Base-by-base conservation (phyloP, 2,797 vertebrate species). In the Cercopithecus diana region DNA sequence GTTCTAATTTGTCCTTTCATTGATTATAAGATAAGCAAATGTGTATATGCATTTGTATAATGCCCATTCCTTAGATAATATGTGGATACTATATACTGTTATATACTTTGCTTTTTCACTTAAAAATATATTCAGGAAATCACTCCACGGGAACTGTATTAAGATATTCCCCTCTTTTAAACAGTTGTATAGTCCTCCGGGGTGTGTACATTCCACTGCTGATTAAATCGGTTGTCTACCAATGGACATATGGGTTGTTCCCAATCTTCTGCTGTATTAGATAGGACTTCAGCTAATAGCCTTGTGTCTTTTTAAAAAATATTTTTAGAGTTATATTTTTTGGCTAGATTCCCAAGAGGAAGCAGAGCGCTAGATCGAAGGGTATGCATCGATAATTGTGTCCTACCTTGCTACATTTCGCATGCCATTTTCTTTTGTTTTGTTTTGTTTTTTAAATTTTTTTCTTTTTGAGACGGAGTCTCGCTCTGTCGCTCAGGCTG, bases 311-410 rank as follows among this genome's bases (percentile, higher is more conserved):
- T 76, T 8, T 30, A 17, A 39, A 52, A 79, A 36, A 36, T 22
- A 36, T 15, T 22, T 82, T 39, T 82, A 15, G 19, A 1, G 17
- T 2, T 2, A 0, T 45, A n/a, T 48, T 22, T 80, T 89, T 70
- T n/a, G 30, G n/a, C 19, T 14, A n/a, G 17, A 15, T 79, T 64
- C 14, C 70, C 20, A 26, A 73, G 28, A 20, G 2, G 4, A 5
- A 12, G 19, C 1, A 2, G 8, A 12, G 19, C 0, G 1, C 39
- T 28, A 33, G 43, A 36, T 15, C 6, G 5, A 39, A 61, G 58
- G 1, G 30, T 3, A 45, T 2, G 17, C 2, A 0, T 11, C 1
- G 1, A 20, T 28, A 15, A 30, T 7, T 24, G 36, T 24, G 43
- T 28, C 50, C 50, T 24, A 2, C 11, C 0, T 13, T 4, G 57